Evolutionary conservation across 2,113 vertebrate species (phyloP).

Genomic region (Ictidomys tridecemlineatus): DNA sequence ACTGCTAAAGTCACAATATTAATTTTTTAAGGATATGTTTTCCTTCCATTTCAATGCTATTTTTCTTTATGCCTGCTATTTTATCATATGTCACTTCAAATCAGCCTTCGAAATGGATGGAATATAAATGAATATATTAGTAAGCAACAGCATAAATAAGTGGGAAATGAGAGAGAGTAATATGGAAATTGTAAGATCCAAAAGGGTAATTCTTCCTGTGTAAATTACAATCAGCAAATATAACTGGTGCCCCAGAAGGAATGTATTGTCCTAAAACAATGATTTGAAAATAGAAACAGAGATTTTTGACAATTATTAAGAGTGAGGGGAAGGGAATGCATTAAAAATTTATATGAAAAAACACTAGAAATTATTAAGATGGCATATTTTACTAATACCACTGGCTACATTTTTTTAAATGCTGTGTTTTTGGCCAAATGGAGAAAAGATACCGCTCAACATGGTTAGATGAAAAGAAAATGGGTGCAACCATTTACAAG

Average conservation of each 20-base stretch:
- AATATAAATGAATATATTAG: constrained; percentile 84
- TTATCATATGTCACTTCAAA: constrained; percentile 79
- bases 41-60: constrained; percentile 68
- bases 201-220: constrained; percentile 76
- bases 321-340: not conserved
- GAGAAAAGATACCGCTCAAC: not conserved
- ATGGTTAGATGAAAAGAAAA: constrained; percentile 43
- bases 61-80: constrained; percentile 77
- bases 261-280: constrained; percentile 69
- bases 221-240: constrained; percentile 76
- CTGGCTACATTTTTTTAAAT: not conserved
- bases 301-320: constrained; percentile 59
- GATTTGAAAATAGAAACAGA: constrained; percentile 71
- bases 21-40: constrained; percentile 78
- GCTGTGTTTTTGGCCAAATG: not conserved
- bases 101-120: constrained; percentile 79
- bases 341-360: constrained; percentile 54
- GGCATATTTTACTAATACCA: constrained; percentile 32
- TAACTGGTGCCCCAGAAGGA: constrained; percentile 52
- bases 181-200: constrained; percentile 75
- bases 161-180: constrained; percentile 49
- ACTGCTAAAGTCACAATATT: constrained; percentile 72
- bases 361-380: constrained; percentile 29
- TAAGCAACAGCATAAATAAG: constrained; percentile 74
- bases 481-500: constrained; percentile 13